Evolutionary conservation across 2,797 vertebrate species (phyloP).

Genomic region (Pristis pectinata): DNA sequence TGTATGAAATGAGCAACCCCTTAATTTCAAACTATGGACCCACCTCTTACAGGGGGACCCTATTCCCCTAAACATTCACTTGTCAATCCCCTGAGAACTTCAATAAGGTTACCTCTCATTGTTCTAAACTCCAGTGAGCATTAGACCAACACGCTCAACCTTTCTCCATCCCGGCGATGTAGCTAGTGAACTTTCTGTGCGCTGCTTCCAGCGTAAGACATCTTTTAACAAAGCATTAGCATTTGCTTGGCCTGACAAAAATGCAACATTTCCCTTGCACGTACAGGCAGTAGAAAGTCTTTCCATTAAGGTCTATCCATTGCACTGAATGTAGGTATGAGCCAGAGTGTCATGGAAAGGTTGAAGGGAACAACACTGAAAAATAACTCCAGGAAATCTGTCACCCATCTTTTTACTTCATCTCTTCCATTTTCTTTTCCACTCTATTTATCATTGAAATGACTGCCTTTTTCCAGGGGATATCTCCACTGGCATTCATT

Average conservation of each 20-base stretch:
- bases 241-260: neutral
- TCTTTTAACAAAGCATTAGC: neutral
- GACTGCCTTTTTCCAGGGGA: neutral
- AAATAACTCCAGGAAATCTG: neutral
- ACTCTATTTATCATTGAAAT: neutral
- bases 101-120: neutral
- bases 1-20: too few species aligned
- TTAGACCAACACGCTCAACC: neutral
- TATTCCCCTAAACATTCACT: too few species aligned
- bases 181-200: too few species aligned
- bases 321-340: neutral
- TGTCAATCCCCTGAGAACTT: neutral
- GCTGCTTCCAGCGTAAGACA: too few species aligned
- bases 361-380: neutral
- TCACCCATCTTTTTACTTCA: neutral
- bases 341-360: neutral
- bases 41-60: too few species aligned
- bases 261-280: neutral
- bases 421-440: neutral
- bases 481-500: neutral
- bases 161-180: neutral
- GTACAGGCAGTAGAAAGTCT: neutral
- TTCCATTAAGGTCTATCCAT: neutral
- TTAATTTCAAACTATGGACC: too few species aligned
- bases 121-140: neutral